phyloP scores from a whole-genome alignment of 2,888 invertebrate genomes.

The Drosophila prostipennis region DNA sequence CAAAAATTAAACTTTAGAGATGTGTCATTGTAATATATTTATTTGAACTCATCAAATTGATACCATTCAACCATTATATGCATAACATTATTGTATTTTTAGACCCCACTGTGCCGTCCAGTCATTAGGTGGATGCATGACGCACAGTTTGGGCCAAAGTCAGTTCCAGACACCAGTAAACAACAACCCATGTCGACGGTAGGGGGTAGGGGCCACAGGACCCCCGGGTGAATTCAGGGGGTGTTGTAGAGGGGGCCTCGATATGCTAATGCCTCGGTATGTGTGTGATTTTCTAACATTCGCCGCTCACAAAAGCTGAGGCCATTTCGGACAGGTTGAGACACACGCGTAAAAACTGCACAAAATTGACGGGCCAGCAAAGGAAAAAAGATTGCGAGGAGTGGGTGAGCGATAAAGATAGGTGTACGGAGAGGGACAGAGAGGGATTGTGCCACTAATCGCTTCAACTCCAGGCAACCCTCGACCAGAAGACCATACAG shows the following conservation, averaged over 20 bases:
- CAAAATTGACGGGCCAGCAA: constrained; percentile 65
- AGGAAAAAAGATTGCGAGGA: constrained; percentile 12
- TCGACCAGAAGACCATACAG: constrained; percentile 40
- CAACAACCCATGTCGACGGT: constrained; percentile 29
- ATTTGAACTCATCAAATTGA: too few species aligned
- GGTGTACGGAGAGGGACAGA: background rate
- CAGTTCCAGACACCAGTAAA: constrained; percentile 55
- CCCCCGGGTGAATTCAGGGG: constrained; percentile 31
- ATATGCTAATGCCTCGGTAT: constrained; percentile 58
- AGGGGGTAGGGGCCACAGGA: constrained; percentile 6
- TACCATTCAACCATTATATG: too few species aligned
- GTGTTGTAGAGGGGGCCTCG: constrained; percentile 38
- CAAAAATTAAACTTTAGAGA: too few species aligned
- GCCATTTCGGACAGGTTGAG: constrained; percentile 74
- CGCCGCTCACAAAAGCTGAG: constrained; percentile 46
- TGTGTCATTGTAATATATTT: too few species aligned
- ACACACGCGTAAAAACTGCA: constrained; percentile 80
- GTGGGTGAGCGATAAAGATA: constrained; percentile 22
- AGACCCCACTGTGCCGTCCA: constrained; percentile 56
- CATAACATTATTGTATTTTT: background rate
- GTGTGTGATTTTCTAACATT: constrained; percentile 65
- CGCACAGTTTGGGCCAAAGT: constrained; percentile 66
- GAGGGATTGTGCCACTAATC: constrained; percentile 60
- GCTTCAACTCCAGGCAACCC: constrained; percentile 67
- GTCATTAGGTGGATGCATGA: constrained; percentile 72